These are phyloP conservation scores for Crossaster papposus DNA, from an alignment of 53 echinoderm and acorn worm genomes.

Conservation along the genomic window DNA sequence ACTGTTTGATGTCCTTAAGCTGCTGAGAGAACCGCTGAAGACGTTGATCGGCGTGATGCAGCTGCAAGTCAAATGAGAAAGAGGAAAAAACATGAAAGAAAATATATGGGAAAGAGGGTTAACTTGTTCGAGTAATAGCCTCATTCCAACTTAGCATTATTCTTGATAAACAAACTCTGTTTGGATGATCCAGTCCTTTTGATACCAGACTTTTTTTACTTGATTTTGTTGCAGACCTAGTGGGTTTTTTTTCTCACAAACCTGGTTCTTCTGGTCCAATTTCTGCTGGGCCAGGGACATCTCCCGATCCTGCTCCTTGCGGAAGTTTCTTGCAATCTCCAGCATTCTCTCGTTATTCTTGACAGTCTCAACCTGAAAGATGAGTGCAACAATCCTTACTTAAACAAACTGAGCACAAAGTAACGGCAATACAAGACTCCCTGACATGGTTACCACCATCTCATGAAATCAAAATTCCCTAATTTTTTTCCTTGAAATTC, in stretches of 20 bases:
- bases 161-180: no score
- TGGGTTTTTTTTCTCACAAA: slow-evolving; percentile 30
- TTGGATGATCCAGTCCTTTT: no score
- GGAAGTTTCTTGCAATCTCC: slow-evolving; percentile 92
- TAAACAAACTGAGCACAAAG: no score
- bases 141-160: not conserved
- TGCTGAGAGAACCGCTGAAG: slow-evolving; percentile 82
- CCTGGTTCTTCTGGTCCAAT: slow-evolving; percentile 98
- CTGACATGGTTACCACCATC: no score
- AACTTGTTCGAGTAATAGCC: not conserved
- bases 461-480: no score
- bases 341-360: slow-evolving; percentile 94
- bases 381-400: not conserved
- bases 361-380: slow-evolving; percentile 83
- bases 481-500: no score
- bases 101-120: not conserved
- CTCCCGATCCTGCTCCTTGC: slow-evolving; percentile 89
- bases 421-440: no score
- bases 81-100: no score
- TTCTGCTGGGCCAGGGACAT: slow-evolving; percentile 79
- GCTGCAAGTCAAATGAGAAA: slow-evolving; percentile 25
- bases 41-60: slow-evolving; percentile 91
- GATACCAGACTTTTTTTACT: no score
- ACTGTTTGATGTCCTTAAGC: slow-evolving; percentile 92
- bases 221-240: not conserved